Conservation (phyloP, 2,797 vertebrate genomes). For the Apodemus agrarius region DNA sequence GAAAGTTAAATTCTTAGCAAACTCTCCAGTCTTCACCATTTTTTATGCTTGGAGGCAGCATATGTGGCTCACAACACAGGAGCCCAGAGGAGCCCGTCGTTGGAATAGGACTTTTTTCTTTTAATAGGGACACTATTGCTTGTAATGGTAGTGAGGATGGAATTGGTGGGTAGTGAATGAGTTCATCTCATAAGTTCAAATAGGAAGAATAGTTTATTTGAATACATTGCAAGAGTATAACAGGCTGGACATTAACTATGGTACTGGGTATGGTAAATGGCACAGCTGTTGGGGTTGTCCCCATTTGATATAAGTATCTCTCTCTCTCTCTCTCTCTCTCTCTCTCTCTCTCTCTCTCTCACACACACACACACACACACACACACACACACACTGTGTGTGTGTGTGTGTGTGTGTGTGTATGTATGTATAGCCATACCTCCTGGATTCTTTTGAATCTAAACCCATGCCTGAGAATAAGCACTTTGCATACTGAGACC, state of each 20-base stretch:
- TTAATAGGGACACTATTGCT: not conserved
- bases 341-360: too few species aligned
- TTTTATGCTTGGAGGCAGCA: conserved; percentile 57
- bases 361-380: too few species aligned
- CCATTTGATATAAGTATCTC: not conserved
- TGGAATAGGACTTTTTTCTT: not conserved
- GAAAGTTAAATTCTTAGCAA: conserved; percentile 52
- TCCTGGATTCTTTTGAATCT: not conserved
- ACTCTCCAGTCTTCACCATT: not conserved
- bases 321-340: not conserved
- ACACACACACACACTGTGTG: not conserved
- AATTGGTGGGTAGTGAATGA: not conserved
- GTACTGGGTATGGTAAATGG: too few species aligned
- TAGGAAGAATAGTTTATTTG: not conserved
- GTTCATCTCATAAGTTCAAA: not conserved
- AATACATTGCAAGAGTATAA: not conserved
- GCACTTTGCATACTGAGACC: not conserved
- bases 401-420: not conserved
- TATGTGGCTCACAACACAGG: conserved; percentile 31
- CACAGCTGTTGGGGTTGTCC: not conserved
- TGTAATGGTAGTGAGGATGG: not conserved
- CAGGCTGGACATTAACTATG: not conserved
- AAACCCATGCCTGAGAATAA: not conserved
- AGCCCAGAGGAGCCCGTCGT: not conserved
- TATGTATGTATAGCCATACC: not conserved